Evolutionary conservation across 1,140 invertebrate genomes (phyloP), one percentile per base, ranked within the genome.

Genomic region (Ooceraea biroi): DNA sequence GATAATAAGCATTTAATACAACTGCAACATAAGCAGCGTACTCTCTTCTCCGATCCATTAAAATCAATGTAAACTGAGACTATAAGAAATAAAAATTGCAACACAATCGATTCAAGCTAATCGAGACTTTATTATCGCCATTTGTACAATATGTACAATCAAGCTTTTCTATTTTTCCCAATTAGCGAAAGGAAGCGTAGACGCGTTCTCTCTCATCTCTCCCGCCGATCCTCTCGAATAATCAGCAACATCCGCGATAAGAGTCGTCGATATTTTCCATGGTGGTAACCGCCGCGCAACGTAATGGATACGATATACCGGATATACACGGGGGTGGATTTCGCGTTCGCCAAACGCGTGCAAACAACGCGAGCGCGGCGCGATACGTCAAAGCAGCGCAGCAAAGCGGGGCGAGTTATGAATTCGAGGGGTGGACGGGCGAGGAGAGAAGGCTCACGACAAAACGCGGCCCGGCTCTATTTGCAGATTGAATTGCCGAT

Each of bases 401-500:
- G n/a, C n/a, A n/a, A n/a, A n/a, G n/a, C 25, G 66, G 14, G 19
- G 46, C 76, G 74, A 86, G 88, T 88, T 88, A 89, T 90, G 88
- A 91, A 91, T 91, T 85, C 58, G 65, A 76, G 82, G 36, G 36
- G 85, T 74, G 77, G 55, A 55, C 44, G 46, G 46, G 36, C 36
- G 36, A 7, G 36, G 36, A 36, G n/a, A 36, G 36, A 7, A 36
- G 36, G 36, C 2, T 36, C 61, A 58, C 72, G 82, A 89, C 87
- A 89, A 89, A 89, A 87, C 84, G 44, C 3, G 52, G 41, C 55
- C 52, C 57, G 48, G 85, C 78, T 46, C 76, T 73, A 85, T 88
- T 90, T 88, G 76, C 78, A 90, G 89, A 90, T 90, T 86, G 89
- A 88, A 90, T 88, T 65, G 88, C 72, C 57, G 87, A 90, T 90